Percentiles rank a stretch among this genome's conserved stretches.
Evolutionary conservation across 2,888 invertebrate species (phyloP).

Genomic region (Cataglyphis rosenhaueri): DNA sequence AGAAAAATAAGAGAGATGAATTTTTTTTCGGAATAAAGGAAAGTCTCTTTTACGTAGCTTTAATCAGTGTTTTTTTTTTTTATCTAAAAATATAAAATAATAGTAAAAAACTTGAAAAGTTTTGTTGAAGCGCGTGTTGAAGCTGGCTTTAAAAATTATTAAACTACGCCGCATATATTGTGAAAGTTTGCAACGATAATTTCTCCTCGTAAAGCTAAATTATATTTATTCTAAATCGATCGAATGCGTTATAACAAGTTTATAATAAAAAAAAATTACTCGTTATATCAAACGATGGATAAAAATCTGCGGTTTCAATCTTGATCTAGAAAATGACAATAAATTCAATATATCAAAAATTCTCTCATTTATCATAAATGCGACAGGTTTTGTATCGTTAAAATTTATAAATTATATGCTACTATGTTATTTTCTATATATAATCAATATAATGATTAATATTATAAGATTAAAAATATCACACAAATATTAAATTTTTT

Average conservation of each 20-base stretch:
- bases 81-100: constrained; percentile 25
- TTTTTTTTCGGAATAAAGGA: not conserved
- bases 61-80: constrained; percentile 22
- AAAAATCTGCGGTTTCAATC: not conserved
- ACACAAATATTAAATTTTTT: constrained; percentile 16
- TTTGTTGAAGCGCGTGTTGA: not conserved
- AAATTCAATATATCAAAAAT: not conserved
- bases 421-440: not conserved
- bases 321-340: not conserved
- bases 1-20: not conserved
- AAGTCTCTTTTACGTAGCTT: constrained; percentile 17
- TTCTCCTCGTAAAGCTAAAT: not conserved
- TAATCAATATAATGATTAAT: not conserved
- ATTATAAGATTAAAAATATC: constrained; percentile 4
- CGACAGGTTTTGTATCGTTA: not conserved
- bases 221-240: not conserved
- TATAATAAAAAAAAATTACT: not conserved
- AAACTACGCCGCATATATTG: not conserved
- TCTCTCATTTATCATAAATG: not conserved
- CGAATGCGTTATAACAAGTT: not conserved
- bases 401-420: not conserved
- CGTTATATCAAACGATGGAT: not conserved
- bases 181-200: constrained; percentile 21
- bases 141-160: constrained; percentile 8
- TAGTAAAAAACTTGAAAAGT: constrained; percentile 12